phyloP scores from a whole-genome alignment of 2,888 invertebrate genomes.

The Ceratothoa steindachneri region DNA sequence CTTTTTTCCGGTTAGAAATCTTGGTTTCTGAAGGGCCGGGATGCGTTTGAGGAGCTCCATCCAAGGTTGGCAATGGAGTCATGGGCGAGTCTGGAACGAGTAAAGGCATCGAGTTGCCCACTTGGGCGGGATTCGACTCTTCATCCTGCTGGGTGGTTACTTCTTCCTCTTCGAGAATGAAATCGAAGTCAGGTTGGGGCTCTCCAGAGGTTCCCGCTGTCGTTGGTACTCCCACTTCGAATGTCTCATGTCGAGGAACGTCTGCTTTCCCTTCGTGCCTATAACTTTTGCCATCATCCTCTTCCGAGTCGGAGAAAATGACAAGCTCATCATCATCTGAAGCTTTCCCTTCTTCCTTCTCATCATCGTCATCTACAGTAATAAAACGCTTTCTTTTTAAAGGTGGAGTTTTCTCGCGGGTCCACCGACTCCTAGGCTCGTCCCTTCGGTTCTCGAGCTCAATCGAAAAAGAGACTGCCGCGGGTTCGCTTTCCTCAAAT shows the following conservation, averaged over 20 bases:
- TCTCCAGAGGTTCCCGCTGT: neutral
- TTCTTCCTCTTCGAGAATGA: neutral
- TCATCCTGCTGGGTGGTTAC: neutral
- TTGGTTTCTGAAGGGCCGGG: neutral
- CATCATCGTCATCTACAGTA: neutral
- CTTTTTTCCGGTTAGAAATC: neutral
- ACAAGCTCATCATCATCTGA: neutral
- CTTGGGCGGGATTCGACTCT: neutral
- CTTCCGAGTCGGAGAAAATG: neutral
- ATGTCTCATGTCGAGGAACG: neutral
- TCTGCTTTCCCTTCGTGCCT: neutral
- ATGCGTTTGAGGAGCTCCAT: too few species aligned
- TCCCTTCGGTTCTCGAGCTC: neutral
- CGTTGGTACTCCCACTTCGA: neutral
- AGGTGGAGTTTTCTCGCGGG: neutral
- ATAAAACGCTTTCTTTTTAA: neutral
- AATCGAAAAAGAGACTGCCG: neutral
- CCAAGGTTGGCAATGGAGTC: neutral
- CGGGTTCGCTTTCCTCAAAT: neutral
- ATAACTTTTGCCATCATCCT: neutral
- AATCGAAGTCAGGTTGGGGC: neutral
- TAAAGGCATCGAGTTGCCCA: neutral
- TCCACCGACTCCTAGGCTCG: neutral
- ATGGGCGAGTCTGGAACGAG: neutral
- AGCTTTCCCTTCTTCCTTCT: neutral